phyloP scores from a whole-genome alignment of 2,113 vertebrate species.

The Stomatorhinus ivindoensis region DNA sequence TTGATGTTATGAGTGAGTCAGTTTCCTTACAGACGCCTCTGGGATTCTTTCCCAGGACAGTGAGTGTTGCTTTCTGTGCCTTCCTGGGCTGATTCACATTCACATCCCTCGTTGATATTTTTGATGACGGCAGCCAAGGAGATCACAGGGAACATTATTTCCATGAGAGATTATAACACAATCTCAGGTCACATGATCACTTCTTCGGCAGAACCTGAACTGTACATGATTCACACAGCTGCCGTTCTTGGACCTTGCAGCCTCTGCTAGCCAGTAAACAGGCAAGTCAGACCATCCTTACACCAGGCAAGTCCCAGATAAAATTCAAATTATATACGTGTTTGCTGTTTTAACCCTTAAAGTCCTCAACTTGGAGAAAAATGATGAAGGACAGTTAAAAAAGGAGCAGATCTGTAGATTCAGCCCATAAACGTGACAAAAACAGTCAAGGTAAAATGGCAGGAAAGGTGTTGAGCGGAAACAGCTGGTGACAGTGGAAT shows the following conservation, averaged over 20 bases:
- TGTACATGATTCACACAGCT: background rate
- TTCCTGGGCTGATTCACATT: background rate
- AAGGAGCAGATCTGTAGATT: background rate
- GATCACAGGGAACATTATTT: background rate
- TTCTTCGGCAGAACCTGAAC: background rate
- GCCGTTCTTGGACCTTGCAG: background rate
- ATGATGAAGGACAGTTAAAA: background rate
- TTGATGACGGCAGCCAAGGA: background rate
- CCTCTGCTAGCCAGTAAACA: background rate
- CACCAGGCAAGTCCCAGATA: background rate
- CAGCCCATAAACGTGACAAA: background rate
- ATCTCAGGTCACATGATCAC: background rate
- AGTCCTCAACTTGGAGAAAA: background rate
- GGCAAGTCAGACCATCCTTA: background rate
- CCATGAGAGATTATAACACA: background rate
- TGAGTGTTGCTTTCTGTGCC: background rate
- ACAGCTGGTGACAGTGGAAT: background rate
- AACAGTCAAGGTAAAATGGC: background rate
- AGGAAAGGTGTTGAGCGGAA: background rate
- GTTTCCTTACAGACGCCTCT: background rate
- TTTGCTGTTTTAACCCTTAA: background rate
- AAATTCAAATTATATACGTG: background rate
- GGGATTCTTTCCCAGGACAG: conserved; percentile 7
- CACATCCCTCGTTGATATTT: background rate
- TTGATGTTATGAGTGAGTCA: background rate